phyloP scores from a whole-genome alignment of 2,113 vertebrate genomes.

The Acanthochromis polyacanthus region DNA sequence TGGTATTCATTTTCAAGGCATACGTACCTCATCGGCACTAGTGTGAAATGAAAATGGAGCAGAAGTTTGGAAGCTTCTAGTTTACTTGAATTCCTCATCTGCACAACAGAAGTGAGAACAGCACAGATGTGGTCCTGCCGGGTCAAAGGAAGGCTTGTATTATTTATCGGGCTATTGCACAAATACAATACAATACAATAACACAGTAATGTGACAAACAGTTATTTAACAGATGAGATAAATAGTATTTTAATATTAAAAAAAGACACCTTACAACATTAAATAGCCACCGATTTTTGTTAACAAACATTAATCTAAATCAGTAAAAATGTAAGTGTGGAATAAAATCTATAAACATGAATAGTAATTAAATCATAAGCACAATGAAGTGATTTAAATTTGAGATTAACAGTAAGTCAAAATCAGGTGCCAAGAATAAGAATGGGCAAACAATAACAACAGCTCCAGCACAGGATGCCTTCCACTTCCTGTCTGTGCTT shows the following conservation, averaged over 20 bases:
- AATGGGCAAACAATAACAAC: background rate
- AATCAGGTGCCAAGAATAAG: background rate
- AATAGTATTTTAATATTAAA: too few relatives aligned
- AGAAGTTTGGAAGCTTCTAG: constrained; percentile 18
- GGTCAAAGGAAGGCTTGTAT: too few relatives aligned
- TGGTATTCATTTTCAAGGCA: constrained; percentile 34
- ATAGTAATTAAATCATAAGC: too few relatives aligned
- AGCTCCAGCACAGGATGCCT: background rate
- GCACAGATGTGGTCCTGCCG: background rate
- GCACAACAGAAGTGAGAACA: constrained; percentile 24
- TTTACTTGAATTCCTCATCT: constrained; percentile 52
- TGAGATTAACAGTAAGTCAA: background rate
- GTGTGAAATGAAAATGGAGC: constrained; percentile 36
- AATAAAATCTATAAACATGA: too few relatives aligned
- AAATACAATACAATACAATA: too few relatives aligned
- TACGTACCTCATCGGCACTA: background rate
- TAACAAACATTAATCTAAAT: too few relatives aligned
- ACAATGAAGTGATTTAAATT: background rate
- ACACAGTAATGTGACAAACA: too few relatives aligned
- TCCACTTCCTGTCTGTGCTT: background rate
- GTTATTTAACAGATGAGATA: too few relatives aligned
- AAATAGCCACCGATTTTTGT: too few relatives aligned
- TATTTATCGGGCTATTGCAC: too few relatives aligned
- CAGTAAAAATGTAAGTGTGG: too few relatives aligned
- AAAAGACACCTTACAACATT: too few relatives aligned